Evolutionary conservation across 2,113 vertebrate genomes (phyloP).

Genomic region (Menidia beryllina): DNA sequence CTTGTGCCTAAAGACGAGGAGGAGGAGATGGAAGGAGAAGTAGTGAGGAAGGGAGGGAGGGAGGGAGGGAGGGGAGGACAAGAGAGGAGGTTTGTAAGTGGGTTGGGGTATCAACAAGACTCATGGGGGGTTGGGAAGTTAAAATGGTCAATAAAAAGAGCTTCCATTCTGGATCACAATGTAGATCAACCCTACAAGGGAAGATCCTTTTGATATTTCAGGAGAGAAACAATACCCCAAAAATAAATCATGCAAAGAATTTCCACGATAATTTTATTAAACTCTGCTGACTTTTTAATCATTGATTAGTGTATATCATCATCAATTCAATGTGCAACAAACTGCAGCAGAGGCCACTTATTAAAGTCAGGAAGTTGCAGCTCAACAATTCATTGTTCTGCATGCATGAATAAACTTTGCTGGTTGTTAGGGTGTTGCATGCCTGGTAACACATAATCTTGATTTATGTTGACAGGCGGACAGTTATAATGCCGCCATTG

Average conservation of each 20-base stretch:
- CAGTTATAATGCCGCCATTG: conserved; percentile 53
- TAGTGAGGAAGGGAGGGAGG: no score
- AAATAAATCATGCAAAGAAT: not conserved
- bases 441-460: conserved; percentile 11
- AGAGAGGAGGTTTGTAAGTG: conserved; percentile 53
- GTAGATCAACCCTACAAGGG: conserved; percentile 6
- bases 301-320: no score
- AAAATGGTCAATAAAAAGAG: conserved; percentile 51
- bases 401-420: conserved; percentile 10
- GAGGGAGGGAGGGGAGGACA: conserved; percentile 28
- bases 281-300: no score
- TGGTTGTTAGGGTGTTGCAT: conserved; percentile 33
- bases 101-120: conserved; percentile 66
- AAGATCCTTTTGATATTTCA: conserved; percentile 16
- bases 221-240: not conserved
- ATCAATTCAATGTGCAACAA: no score
- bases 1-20: conserved; percentile 49
- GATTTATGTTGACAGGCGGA: conserved; percentile 28
- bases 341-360: not conserved
- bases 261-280: not conserved
- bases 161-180: conserved; percentile 28
- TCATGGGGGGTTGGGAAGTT: conserved; percentile 58
- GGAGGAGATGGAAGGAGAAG: conserved; percentile 32
- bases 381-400: conserved; percentile 13
- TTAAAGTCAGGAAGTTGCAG: not conserved